Conservation (phyloP, 1,140 invertebrate species). For the Trissolcus basalis region DNA sequence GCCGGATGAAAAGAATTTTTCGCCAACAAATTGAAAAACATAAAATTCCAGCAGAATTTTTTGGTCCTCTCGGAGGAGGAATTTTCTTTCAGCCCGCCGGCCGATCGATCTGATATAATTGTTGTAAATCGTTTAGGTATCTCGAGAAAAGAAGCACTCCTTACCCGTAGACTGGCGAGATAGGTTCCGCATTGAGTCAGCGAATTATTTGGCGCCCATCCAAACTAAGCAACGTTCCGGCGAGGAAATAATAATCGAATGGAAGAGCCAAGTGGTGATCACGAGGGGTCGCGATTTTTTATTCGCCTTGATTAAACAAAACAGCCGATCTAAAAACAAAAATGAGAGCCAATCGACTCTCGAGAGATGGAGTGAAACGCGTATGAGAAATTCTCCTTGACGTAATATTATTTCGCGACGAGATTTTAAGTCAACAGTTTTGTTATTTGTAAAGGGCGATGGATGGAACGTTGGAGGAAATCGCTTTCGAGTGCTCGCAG, state of each 20-base stretch:
- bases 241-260: conserved; percentile 52
- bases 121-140: conserved; percentile 35
- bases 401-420: conserved; percentile 15
- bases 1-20: not conserved
- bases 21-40: too few relatives aligned
- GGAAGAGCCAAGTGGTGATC: conserved; percentile 47
- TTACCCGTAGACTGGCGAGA: conserved; percentile 20
- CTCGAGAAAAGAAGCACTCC: conserved; percentile 13
- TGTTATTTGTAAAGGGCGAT: not conserved
- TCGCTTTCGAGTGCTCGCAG: too few relatives aligned
- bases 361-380: too few relatives aligned
- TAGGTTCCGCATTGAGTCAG: conserved; percentile 46
- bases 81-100: not conserved
- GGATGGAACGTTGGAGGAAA: too few relatives aligned
- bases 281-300: conserved; percentile 23
- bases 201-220: conserved; percentile 51
- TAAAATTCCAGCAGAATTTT: not conserved
- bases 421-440: conserved; percentile 10
- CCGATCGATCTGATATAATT: conserved; percentile 18
- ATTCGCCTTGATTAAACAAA: conserved; percentile 32
- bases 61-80: not conserved
- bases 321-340: conserved; percentile 8
- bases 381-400: too few relatives aligned
- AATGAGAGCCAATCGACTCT: too few relatives aligned
- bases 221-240: conserved; percentile 30